A percentile compares a stretch with the other conserved stretches of the same genome.
Conservation (phyloP, 2,113 vertebrate species). For the Tenebrosternarchus preto region DNA sequence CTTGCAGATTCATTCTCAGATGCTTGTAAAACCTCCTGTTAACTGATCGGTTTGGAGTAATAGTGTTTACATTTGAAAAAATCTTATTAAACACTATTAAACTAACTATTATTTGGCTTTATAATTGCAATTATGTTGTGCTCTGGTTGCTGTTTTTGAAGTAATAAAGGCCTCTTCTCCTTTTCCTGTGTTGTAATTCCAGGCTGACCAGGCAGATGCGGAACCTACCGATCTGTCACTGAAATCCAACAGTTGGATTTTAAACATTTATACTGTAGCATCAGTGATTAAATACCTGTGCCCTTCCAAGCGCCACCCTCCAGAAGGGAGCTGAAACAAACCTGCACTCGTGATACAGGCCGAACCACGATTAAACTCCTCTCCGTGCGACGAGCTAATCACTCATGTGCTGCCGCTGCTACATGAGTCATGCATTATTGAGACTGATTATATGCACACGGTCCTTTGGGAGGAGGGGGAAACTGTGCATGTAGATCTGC, state of each 20-base stretch:
- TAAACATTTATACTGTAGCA: slow-evolving; percentile 10
- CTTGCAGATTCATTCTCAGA: no score
- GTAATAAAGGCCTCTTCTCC: no score
- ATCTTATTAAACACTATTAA: no score
- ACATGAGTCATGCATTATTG: slow-evolving; percentile 8
- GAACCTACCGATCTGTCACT: background rate
- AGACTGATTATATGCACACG: background rate
- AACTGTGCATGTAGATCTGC: slow-evolving; percentile 17
- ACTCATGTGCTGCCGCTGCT: slow-evolving; percentile 1
- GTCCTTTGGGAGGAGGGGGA: background rate
- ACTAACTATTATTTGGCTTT: no score
- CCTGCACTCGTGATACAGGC: background rate
- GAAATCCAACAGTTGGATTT: background rate
- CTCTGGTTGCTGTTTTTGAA: no score
- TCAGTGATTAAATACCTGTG: slow-evolving; percentile 11
- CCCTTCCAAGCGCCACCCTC: background rate
- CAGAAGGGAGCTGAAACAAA: background rate
- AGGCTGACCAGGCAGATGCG: background rate
- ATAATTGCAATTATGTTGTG: no score
- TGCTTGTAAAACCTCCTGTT: no score
- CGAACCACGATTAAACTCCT: background rate
- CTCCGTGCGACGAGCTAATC: background rate
- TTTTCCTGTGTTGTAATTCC: no score
- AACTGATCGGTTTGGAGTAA: no score
- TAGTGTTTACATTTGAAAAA: no score